A percentile compares a stretch with the other conserved stretches of the same genome.
These are phyloP conservation scores for Zele albiditarsus DNA, from an alignment of 2,888 invertebrate genomes.

Conservation along the genomic window DNA sequence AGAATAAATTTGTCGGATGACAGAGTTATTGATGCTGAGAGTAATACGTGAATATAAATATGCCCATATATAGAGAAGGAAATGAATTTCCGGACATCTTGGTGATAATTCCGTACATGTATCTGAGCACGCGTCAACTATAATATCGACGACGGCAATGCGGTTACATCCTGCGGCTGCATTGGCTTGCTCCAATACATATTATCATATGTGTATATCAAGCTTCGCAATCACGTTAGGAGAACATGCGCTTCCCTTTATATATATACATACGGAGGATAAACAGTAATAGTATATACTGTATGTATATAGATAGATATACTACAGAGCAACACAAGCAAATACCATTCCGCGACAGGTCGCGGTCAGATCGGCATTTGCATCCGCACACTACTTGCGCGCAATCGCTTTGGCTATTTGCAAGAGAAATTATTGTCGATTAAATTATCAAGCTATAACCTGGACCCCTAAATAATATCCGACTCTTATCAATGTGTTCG, in stretches of 20 bases:
- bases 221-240: constrained; percentile 28
- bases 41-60: not conserved
- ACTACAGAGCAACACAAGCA: constrained; percentile 3
- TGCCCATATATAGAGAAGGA: not conserved
- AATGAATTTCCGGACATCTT: constrained; percentile 5
- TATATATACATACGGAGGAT: not conserved
- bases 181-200: constrained; percentile 25
- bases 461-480: not conserved
- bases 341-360: constrained; percentile 35
- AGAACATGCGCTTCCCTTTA: not conserved
- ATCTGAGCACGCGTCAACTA: not conserved
- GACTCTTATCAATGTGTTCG: not conserved
- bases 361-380: constrained; percentile 2
- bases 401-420: constrained; percentile 40
- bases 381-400: constrained; percentile 22
- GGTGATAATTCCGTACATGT: not conserved
- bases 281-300: not conserved
- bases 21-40: too few relatives aligned
- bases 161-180: constrained; percentile 28
- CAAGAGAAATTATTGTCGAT: constrained; percentile 38
- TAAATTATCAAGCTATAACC: constrained; percentile 15
- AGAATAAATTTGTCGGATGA: too few relatives aligned
- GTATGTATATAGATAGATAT: not conserved
- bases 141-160: constrained; percentile 13
- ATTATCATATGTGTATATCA: constrained; percentile 16